phyloP scores from a whole-genome alignment of 2,113 vertebrate genomes.

The Takifugu bimaculatus region DNA sequence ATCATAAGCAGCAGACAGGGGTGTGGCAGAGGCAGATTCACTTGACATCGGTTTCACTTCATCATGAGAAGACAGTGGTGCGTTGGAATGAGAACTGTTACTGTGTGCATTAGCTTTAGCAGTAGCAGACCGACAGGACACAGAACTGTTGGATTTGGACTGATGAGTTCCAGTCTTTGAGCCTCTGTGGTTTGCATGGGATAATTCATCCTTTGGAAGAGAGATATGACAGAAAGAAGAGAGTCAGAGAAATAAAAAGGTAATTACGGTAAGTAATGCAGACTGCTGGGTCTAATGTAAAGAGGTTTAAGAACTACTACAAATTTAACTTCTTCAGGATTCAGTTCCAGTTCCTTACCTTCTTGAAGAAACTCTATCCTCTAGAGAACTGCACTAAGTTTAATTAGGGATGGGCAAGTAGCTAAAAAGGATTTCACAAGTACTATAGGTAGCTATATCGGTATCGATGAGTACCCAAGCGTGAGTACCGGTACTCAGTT shows the following conservation, averaged over 20 bases:
- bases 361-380: too few relatives aligned
- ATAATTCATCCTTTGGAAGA: constrained; percentile 85
- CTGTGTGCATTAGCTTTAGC: constrained; percentile 75
- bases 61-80: constrained; percentile 9
- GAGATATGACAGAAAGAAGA: not conserved
- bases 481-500: too few relatives aligned
- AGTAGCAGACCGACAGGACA: constrained; percentile 55
- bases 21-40: constrained; percentile 59
- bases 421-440: too few relatives aligned
- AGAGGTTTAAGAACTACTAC: too few relatives aligned
- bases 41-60: constrained; percentile 38
- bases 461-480: too few relatives aligned
- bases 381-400: too few relatives aligned
- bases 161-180: constrained; percentile 53
- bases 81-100: constrained; percentile 57
- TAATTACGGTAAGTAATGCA: too few relatives aligned
- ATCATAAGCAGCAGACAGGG: constrained; percentile 64
- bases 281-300: too few relatives aligned
- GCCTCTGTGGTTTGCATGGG: constrained; percentile 72
- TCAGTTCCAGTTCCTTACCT: too few relatives aligned
- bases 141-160: constrained; percentile 32
- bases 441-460: too few relatives aligned
- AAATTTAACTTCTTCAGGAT: too few relatives aligned
- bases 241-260: not conserved
- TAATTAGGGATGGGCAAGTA: too few relatives aligned